Evolutionary conservation across 2,797 vertebrate species (phyloP).

Genomic region (Sebastes taczanowskii): DNA sequence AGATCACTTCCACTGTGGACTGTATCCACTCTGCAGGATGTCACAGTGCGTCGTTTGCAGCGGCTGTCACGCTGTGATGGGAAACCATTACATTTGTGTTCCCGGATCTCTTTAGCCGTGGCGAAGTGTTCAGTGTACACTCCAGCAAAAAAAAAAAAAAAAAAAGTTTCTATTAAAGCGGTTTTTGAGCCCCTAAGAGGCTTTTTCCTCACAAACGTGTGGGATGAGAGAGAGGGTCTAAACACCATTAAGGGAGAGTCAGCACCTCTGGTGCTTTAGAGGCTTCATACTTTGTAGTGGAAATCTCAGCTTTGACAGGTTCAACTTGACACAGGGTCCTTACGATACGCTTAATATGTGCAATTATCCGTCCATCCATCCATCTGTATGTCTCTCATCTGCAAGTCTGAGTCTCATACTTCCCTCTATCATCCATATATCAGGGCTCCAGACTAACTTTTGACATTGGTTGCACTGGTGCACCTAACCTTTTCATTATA

Average conservation of each 20-base stretch:
- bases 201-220: slow-evolving; percentile 58
- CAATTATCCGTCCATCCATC: slow-evolving; percentile 12
- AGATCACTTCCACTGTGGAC: slow-evolving; percentile 55
- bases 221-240: slow-evolving; percentile 57
- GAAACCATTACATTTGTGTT: slow-evolving; percentile 71
- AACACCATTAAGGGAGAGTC: slow-evolving; percentile 65
- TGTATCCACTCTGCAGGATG: slow-evolving; percentile 67
- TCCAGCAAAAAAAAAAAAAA: slow-evolving; percentile 13
- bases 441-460: too few relatives aligned
- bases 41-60: slow-evolving; percentile 53
- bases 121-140: slow-evolving; percentile 48
- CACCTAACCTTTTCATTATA: too few relatives aligned
- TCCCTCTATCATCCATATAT: slow-evolving; percentile 1
- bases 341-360: slow-evolving; percentile 5
- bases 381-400: background rate
- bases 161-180: slow-evolving; percentile 70
- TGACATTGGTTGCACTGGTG: too few relatives aligned
- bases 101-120: slow-evolving; percentile 64
- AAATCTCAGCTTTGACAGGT: slow-evolving; percentile 50
- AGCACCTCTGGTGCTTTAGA: slow-evolving; percentile 72
- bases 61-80: slow-evolving; percentile 65
- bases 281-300: slow-evolving; percentile 50
- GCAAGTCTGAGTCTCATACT: background rate
- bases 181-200: slow-evolving; percentile 73
- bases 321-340: slow-evolving; percentile 31